Evolutionary conservation across 2,797 vertebrate species (phyloP), one percentile per base, ranked within the genome.

Genomic region (Anguilla obscura): DNA sequence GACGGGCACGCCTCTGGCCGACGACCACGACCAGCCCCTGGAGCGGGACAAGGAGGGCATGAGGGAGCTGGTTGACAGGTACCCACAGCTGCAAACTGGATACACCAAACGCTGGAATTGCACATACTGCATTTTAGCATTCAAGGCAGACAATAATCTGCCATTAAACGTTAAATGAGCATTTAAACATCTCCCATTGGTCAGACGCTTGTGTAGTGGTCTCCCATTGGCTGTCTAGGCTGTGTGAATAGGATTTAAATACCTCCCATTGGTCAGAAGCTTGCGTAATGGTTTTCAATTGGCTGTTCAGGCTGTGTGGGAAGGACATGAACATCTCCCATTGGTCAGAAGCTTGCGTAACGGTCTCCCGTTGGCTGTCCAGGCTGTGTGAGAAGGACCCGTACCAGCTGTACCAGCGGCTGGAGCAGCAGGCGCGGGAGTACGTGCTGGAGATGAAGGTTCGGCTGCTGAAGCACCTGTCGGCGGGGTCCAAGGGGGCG

Each of bases 391-490:
- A 99, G 92, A 97, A 98, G 94, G 98, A 99, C 93, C 98, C 98
- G 0, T 99, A 99, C 94, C 98, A 99, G 95, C 95, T 99, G n/a
- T 99, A 99, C 92, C 98, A 99, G 88, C 96, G 98, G n/a, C 89
- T 99, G 93, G 98, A 99, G 87, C 98, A 99, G 92, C 98, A 99
- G 91, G 98, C 98, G 8, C 94, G 98, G 16, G 98, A 99, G 88
- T 99, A 99, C 0, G 98, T 99, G 88, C 96, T 99, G 85, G 98
- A 99, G 93, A 98, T 98, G 97, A 99, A 99, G 93, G 97, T 98
- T 89, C 97, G 98, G 40, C 96, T 99, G 66, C 95, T 99, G 89
- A 97, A 97, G 91, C 98, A 99, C 91, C 93, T 99, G 58, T 98
- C 98, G 0, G 91, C 96, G 3, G 96, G 97, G 7, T 96, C 97